Base-by-base conservation (phyloP, 2,113 vertebrate genomes). In the Scolopax mira region DNA sequence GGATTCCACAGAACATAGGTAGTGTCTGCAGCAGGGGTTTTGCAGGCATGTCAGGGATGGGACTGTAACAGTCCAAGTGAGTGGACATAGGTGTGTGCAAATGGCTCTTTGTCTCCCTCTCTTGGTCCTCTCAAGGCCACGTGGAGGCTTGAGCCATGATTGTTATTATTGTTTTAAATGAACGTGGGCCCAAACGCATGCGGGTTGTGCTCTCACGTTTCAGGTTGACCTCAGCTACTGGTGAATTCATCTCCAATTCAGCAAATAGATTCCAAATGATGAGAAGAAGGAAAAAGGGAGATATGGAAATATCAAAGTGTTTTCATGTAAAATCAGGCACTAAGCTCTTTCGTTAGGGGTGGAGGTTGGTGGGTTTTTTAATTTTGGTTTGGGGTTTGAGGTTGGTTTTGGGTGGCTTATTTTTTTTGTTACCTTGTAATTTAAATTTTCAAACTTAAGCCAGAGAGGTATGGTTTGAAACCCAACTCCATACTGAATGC, bases 381-480 rank as follows among this genome's bases (percentile, higher is more conserved):
- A 94, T 88, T 95, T 95, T 79, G 84, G 61, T 95, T 96, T 95
- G 88, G 79, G 92, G 92, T 95, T 97, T 96, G 92, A 92, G 95
- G 92, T 92, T 79, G 89, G 69, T 11, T 94, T 93, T 24, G 94
- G 77, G 72, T 73, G 70, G 35, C 22, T 83, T 86, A 37, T 73
- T 85, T 89, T 88, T 66, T 13, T 48, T 18, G 8, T 93, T 90
- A 92, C 60, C 94, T 90, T 74, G 94, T 85, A 92, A 94, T 96
- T 95, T 95, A 84, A 95, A 94, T 95, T 97, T 71, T 88, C 82
- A 61, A 93, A 37, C 85, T 35, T 44, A 86, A 96, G 93, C 90
- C 93, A 74, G 89, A 81, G 90, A 30, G 83, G 33, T 31, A 79
- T 18, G 85, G 92, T 92, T 92, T 93, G 96, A 93, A 97, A 93